phyloP scores from a whole-genome alignment of 2,888 invertebrate genomes.

The Aphrophora alni region DNA sequence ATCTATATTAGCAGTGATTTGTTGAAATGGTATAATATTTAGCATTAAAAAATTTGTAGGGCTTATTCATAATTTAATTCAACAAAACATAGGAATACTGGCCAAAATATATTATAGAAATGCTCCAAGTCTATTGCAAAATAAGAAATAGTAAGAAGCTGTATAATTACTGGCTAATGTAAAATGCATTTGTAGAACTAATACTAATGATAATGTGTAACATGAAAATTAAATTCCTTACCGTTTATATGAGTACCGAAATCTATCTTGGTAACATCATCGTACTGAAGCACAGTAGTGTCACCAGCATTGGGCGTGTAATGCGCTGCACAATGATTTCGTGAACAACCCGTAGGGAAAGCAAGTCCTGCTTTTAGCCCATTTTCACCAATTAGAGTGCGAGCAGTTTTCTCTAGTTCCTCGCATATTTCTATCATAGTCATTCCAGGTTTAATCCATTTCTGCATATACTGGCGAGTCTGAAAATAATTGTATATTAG shows the following conservation, averaged over 20 bases:
- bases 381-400: conserved; percentile 92
- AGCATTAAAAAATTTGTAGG: too few species aligned
- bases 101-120: too few species aligned
- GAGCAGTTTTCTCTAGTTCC: conserved; percentile 90
- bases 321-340: conserved; percentile 99
- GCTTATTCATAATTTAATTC: too few species aligned
- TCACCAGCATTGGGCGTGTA: conserved; percentile 99
- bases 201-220: too few species aligned
- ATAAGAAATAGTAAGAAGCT: too few species aligned
- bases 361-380: conserved; percentile 93
- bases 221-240: conserved; percentile 42
- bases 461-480: conserved; percentile 90
- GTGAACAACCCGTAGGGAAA: conserved; percentile 94
- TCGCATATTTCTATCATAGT: conserved; percentile 99
- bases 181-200: too few species aligned
- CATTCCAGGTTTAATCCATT: conserved; percentile 98
- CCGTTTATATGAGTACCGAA: conserved; percentile 99
- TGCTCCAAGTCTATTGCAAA: too few species aligned
- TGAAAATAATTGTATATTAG: conserved; percentile 57
- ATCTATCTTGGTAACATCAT: conserved; percentile 99
- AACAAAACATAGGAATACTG: too few species aligned
- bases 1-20: too few species aligned
- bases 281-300: conserved; percentile 89
- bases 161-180: too few species aligned
- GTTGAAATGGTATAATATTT: too few species aligned